Conservation (phyloP, 2,113 vertebrate genomes). For the Smithornis capensis region DNA sequence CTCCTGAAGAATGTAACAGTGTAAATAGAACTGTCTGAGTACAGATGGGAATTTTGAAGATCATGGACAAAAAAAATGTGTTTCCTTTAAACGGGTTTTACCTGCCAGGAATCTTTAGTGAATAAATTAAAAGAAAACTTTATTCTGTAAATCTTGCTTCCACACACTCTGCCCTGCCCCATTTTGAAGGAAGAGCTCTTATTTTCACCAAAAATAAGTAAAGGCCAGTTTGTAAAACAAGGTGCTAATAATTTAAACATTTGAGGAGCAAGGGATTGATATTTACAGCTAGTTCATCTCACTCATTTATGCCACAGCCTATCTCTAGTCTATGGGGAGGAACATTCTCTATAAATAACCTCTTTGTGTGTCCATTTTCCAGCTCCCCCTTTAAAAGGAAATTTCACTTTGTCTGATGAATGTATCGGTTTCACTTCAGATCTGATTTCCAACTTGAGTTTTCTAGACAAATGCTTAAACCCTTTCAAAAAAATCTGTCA, state of each 20-base stretch:
- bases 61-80: not conserved
- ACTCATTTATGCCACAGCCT: not conserved
- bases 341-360: not conserved
- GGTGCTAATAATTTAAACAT: not conserved
- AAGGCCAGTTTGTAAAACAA: not conserved
- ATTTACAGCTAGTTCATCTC: not conserved
- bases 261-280: not conserved
- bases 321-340: not conserved
- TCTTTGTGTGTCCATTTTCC: not conserved
- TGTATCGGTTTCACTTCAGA: not conserved
- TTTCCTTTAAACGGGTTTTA: slow-evolving; percentile 45
- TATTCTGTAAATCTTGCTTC: not conserved
- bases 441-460: not conserved
- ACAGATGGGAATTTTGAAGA: slow-evolving; percentile 36
- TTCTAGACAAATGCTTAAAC: not conserved
- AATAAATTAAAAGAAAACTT: slow-evolving; percentile 28
- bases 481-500: not conserved
- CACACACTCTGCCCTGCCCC: not conserved
- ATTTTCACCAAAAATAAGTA: not conserved
- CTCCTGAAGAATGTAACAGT: slow-evolving; percentile 10
- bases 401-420: not conserved
- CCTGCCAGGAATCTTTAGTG: slow-evolving; percentile 29
- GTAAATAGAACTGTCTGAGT: slow-evolving; percentile 21
- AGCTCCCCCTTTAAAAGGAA: not conserved
- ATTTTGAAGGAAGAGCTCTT: not conserved